phyloP scores from a whole-genome alignment of 2,113 vertebrate genomes.

The Opisthocomus hoazin region DNA sequence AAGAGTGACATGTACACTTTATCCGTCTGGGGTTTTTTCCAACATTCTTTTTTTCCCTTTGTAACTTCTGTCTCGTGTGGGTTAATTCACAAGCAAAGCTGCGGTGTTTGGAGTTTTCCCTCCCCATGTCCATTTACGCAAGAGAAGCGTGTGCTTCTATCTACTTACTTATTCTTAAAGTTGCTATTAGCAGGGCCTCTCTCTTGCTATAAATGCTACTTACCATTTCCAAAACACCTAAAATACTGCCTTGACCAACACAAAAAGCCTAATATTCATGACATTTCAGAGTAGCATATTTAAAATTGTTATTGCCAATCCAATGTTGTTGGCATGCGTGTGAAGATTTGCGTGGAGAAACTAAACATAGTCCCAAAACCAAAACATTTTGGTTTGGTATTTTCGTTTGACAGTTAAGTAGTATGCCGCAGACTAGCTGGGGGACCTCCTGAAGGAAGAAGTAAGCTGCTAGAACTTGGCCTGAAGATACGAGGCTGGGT shows the following conservation, averaged over 20 bases:
- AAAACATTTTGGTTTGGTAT: not conserved
- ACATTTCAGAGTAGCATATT: not conserved
- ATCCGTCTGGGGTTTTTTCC: not conserved
- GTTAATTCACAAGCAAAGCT: not conserved
- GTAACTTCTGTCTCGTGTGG: not conserved
- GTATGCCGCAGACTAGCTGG: not conserved
- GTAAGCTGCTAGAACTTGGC: not conserved
- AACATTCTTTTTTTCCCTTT: not conserved
- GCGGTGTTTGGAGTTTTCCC: not conserved
- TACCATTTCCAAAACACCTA: not conserved
- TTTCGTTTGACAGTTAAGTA: not conserved
- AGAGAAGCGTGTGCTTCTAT: not conserved
- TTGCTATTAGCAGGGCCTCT: not conserved
- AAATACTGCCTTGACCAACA: not conserved
- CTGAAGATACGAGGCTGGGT: not conserved
- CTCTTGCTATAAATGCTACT: not conserved
- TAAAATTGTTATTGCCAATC: not conserved
- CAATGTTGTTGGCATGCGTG: rapidly evolving
- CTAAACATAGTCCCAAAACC: not conserved
- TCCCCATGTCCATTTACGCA: not conserved
- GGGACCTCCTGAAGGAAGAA: not conserved
- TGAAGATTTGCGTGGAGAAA: not conserved
- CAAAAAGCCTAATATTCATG: not conserved
- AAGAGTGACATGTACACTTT: not conserved
- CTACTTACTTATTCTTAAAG: not conserved